Conservation (phyloP, 2,113 vertebrate species). For the Chlamydotis undulata region DNA sequence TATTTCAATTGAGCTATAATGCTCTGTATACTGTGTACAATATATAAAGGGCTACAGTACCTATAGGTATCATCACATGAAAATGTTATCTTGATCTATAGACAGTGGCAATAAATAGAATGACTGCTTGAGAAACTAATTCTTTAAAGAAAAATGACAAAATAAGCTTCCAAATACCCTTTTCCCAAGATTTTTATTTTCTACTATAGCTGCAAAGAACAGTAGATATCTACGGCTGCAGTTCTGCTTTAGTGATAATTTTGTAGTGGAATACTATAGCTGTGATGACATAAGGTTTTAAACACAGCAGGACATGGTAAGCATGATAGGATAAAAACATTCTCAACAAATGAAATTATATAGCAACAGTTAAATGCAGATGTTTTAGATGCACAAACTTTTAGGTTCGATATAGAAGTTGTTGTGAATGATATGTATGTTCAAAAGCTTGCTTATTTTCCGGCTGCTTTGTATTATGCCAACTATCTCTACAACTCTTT, state of each 20-base stretch:
- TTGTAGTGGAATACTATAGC: background rate
- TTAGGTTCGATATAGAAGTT: background rate
- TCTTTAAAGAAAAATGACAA: background rate
- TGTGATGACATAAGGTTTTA: background rate
- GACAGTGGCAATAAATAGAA: background rate
- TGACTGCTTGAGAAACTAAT: background rate
- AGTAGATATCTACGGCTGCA: background rate
- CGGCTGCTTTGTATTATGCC: background rate
- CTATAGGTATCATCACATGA: background rate
- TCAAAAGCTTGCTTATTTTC: background rate
- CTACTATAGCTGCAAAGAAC: background rate
- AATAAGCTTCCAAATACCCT: background rate
- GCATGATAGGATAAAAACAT: background rate
- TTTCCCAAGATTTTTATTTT: background rate
- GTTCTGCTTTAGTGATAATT: background rate
- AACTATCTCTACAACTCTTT: background rate
- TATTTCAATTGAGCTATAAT: background rate
- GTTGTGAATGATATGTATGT: background rate
- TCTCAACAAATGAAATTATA: background rate
- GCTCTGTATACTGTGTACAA: background rate
- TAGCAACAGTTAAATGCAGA: background rate
- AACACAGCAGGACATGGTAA: background rate
- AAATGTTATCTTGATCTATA: background rate
- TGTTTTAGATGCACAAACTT: background rate
- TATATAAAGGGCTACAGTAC: background rate